These are phyloP conservation scores for Theropithecus gelada DNA, from an alignment of 2,113 vertebrate genomes.

Conservation along the genomic window DNA sequence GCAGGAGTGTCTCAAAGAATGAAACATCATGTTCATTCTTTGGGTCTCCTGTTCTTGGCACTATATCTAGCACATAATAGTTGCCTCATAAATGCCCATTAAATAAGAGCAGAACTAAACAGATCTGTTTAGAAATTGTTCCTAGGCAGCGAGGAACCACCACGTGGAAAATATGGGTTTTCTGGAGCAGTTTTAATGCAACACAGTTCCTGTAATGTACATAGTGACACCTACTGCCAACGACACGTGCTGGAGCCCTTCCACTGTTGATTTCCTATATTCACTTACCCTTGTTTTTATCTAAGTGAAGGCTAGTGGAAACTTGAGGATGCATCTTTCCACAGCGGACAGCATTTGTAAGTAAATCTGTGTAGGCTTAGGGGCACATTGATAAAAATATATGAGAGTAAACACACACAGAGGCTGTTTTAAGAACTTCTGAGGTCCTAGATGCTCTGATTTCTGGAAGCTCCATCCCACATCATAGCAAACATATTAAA, in stretches of 20 bases:
- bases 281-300: neutral
- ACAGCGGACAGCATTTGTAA: neutral
- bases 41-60: neutral
- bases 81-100: neutral
- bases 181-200: neutral
- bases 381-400: no score
- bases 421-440: no score
- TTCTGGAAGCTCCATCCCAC: neutral
- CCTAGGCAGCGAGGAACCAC: neutral
- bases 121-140: neutral
- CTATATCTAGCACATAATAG: neutral
- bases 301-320: neutral
- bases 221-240: slow-evolving; percentile 68
- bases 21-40: neutral
- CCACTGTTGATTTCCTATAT: neutral
- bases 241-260: accelerated
- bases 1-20: neutral
- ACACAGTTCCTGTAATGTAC: neutral
- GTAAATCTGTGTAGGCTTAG: neutral
- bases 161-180: neutral
- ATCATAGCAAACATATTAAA: neutral
- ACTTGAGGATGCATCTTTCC: neutral
- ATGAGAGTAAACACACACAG: accelerated
- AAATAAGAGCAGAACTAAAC: neutral
- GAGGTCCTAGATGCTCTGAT: neutral